Conservation (phyloP, 2,888 invertebrate species). For the Rhabditophanes sp. region DNA sequence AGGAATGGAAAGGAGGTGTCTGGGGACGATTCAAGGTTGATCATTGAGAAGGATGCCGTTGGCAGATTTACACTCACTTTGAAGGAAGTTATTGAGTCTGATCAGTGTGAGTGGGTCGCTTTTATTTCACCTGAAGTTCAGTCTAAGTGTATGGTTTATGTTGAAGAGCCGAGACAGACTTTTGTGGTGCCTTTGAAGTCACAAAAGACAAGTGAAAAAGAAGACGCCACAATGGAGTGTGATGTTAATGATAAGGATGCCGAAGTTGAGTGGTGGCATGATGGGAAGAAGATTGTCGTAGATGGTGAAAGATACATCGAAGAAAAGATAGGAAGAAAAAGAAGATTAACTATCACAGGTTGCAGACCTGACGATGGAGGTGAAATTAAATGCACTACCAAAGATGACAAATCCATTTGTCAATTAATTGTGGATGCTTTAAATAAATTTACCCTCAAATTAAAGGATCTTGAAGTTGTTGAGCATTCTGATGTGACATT, state of each 20-base stretch:
- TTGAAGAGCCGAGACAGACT: constrained; percentile 62
- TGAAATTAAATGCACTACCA: constrained; percentile 75
- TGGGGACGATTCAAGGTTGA: constrained; percentile 50
- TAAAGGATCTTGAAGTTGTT: constrained; percentile 76
- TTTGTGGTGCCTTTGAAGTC: constrained; percentile 72
- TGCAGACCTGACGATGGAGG: constrained; percentile 88
- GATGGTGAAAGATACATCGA: constrained; percentile 29
- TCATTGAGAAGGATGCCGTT: constrained; percentile 77
- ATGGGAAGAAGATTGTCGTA: constrained; percentile 37
- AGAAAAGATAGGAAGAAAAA: constrained; percentile 73
- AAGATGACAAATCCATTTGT: constrained; percentile 80
- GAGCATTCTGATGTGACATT: constrained; percentile 80
- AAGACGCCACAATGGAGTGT: constrained; percentile 75
- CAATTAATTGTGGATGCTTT: constrained; percentile 88
- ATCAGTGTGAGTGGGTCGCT: constrained; percentile 74
- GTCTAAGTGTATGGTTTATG: constrained; percentile 63
- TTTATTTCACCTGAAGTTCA: constrained; percentile 73
- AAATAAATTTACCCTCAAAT: constrained; percentile 86
- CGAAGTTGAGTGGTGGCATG: constrained; percentile 50
- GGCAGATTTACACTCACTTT: constrained; percentile 75
- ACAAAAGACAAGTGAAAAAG: constrained; percentile 79
- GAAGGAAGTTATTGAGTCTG: constrained; percentile 64
- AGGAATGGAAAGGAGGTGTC: constrained; percentile 61
- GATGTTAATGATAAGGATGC: constrained; percentile 90
- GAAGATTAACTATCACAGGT: constrained; percentile 80